A percentile compares a stretch with the other conserved stretches of the same genome.
Evolutionary conservation across 2,113 vertebrate genomes (phyloP).

Genomic region (Anolis carolinensis): DNA sequence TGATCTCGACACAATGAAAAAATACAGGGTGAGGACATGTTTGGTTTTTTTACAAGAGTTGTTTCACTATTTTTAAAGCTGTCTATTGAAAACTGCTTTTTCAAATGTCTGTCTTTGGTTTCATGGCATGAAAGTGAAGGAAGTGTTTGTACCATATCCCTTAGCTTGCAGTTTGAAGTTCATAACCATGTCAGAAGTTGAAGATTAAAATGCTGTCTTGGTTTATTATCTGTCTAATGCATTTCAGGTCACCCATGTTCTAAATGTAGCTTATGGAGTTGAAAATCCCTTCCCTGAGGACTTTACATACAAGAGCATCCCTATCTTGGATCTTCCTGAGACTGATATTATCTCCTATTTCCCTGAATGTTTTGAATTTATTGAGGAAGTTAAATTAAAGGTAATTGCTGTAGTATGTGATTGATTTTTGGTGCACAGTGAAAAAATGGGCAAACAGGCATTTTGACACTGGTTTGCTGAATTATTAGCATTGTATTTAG

Average conservation of each 20-base stretch:
- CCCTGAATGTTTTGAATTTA: slow-evolving; percentile 91
- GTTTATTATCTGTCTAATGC: slow-evolving; percentile 37
- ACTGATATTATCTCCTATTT: slow-evolving; percentile 86
- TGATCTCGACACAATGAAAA: slow-evolving; percentile 86
- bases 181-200: background rate
- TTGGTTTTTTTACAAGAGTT: too few relatives aligned
- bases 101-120: background rate
- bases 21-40: slow-evolving; percentile 81
- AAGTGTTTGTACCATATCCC: background rate
- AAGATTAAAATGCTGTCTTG: slow-evolving; percentile 17
- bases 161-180: slow-evolving; percentile 15
- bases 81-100: background rate
- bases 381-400: slow-evolving; percentile 86
- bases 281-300: slow-evolving; percentile 87
- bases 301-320: slow-evolving; percentile 80
- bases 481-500: background rate
- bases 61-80: background rate
- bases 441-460: too few relatives aligned
- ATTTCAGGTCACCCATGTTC: slow-evolving; percentile 90
- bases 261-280: slow-evolving; percentile 94
- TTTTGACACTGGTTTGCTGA: background rate
- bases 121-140: slow-evolving; percentile 14
- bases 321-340: slow-evolving; percentile 92
- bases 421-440: background rate
- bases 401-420: slow-evolving; percentile 69